phyloP scores from a whole-genome alignment of 2,113 vertebrate species.

The Cnemophilus loriae region DNA sequence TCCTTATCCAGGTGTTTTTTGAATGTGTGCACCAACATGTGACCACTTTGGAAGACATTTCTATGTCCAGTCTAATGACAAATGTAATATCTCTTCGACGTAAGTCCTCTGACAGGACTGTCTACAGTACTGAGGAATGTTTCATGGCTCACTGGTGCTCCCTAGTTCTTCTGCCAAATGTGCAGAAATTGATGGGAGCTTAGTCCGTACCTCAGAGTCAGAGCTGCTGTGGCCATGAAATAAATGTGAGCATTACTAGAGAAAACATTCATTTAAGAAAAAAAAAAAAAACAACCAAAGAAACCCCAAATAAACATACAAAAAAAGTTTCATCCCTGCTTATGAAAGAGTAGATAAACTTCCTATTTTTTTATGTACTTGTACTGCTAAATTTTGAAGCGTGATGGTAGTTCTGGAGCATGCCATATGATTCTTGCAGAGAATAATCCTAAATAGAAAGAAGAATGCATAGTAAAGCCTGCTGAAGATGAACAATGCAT shows the following conservation, averaged over 20 bases:
- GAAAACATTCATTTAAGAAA: neutral
- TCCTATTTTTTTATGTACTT: neutral
- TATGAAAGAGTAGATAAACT: neutral
- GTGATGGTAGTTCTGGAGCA: neutral
- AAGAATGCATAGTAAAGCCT: neutral
- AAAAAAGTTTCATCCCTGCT: neutral
- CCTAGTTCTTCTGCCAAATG: neutral
- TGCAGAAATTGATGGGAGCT: accelerated
- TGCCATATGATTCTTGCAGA: neutral
- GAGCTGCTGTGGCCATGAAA: neutral
- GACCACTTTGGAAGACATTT: neutral
- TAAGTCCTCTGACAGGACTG: neutral
- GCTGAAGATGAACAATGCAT: neutral
- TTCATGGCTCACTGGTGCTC: neutral
- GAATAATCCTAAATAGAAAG: neutral
- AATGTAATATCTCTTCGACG: neutral
- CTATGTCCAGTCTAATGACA: neutral
- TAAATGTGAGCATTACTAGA: neutral
- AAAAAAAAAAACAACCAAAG: neutral
- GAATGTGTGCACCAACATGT: neutral
- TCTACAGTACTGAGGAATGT: neutral
- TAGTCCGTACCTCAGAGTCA: neutral
- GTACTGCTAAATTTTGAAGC: neutral
- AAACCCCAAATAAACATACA: too few relatives aligned
- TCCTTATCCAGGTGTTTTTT: neutral